Evolutionary conservation across 2,797 vertebrate species (phyloP).

Genomic region (Eutrigla gurnardus): DNA sequence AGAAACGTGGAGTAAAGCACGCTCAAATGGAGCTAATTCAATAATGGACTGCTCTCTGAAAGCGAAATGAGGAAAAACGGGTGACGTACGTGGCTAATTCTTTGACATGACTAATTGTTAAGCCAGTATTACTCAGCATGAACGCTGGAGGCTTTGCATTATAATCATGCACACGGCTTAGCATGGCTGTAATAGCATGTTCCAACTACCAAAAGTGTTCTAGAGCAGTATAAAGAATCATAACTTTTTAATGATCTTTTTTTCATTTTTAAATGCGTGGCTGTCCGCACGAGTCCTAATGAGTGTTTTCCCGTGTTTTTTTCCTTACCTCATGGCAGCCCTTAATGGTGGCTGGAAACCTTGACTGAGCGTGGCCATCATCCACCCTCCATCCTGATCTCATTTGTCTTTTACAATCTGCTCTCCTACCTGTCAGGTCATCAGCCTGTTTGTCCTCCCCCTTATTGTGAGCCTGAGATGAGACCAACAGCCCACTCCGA

Average conservation of each 20-base stretch:
- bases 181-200: constrained; percentile 37
- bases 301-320: background rate
- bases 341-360: constrained; percentile 28
- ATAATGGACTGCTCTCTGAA: constrained; percentile 50
- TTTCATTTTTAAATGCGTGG: constrained; percentile 12
- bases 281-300: constrained; percentile 8
- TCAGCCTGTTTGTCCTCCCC: constrained; percentile 61
- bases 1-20: constrained; percentile 51
- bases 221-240: constrained; percentile 1
- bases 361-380: constrained; percentile 41
- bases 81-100: constrained; percentile 55
- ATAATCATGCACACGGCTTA: constrained; percentile 20
- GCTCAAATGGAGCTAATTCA: constrained; percentile 59
- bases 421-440: constrained; percentile 60
- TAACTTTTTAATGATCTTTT: constrained; percentile 15
- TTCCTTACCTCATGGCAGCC: constrained; percentile 11
- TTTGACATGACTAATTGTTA: constrained; percentile 66
- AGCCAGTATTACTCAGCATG: constrained; percentile 45
- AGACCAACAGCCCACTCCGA: constrained; percentile 52
- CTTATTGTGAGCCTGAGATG: constrained; percentile 71
- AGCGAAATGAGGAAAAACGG: constrained; percentile 42
- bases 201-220: constrained; percentile 22
- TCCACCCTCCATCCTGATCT: constrained; percentile 51
- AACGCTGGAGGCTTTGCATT: constrained; percentile 52
- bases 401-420: constrained; percentile 69